Evolutionary conservation across 2,113 vertebrate species (phyloP).

Genomic region (Oryzias melastigma): DNA sequence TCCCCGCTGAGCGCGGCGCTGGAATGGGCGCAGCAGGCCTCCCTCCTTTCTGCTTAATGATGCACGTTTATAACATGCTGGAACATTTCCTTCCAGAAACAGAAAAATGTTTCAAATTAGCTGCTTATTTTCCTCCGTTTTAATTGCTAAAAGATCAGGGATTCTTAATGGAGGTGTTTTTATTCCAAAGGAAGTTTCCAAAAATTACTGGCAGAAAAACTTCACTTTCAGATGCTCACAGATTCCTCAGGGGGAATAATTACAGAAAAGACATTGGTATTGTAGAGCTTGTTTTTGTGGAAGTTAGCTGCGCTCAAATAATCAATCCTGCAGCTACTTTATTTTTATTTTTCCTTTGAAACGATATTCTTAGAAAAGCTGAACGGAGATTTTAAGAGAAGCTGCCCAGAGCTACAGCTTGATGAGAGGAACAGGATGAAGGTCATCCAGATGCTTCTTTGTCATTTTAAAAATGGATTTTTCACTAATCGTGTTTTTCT

Average conservation of each 20-base stretch:
- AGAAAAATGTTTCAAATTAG: conserved; percentile 71
- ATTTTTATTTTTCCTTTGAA: neutral
- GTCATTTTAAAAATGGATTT: no score
- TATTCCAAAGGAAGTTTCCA: conserved; percentile 42
- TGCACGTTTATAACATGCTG: conserved; percentile 62
- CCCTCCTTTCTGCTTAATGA: conserved; percentile 48
- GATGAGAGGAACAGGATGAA: no score
- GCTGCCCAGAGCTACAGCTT: no score
- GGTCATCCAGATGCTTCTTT: no score
- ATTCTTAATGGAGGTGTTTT: conserved; percentile 43
- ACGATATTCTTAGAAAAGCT: no score
- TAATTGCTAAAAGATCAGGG: conserved; percentile 56
- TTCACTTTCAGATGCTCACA: conserved; percentile 3
- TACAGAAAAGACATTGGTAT: conserved; percentile 39
- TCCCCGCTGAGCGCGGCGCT: conserved; percentile 36
- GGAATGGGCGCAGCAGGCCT: conserved; percentile 32
- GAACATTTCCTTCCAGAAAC: conserved; percentile 56
- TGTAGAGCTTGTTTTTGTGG: conserved; percentile 10
- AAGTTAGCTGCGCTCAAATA: conserved; percentile 10
- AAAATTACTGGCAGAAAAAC: conserved; percentile 60
- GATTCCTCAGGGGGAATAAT: conserved; percentile 61
- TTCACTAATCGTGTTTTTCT: no score
- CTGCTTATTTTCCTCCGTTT: conserved; percentile 13
- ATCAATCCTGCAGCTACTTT: neutral
- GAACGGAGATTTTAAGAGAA: no score